Evolutionary conservation across 2,797 vertebrate species (phyloP), one percentile per base, ranked within the genome.

Genomic region (Hybognathus amarus): DNA sequence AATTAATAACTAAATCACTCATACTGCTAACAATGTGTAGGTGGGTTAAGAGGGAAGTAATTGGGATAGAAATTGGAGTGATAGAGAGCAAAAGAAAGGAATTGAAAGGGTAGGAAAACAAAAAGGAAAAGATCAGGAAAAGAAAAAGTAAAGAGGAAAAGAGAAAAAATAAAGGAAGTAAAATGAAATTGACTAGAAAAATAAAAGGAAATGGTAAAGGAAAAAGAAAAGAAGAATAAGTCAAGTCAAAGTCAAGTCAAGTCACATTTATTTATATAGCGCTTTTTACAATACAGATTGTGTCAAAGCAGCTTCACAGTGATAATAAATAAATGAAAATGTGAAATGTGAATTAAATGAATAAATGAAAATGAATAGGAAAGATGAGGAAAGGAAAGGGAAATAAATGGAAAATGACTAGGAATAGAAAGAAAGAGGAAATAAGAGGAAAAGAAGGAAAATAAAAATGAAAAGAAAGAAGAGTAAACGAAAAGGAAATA

Each of bases 1-100:
- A 38, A 52, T 66, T 40, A 74, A 22, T n/a, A 50, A 22, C 42
- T 38, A 64, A 82, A 40, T 66, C 59, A 74, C 38, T 71, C 79
- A 52, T 24, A 50, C 40, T 7, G 22, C 8, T 59, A n/a, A 70
- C 24, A 11, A 69, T 24, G 27, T 63, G 40, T 63, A 50, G 38
- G 40, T 59, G 52, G 52, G 2, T 71, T 54, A 52, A 74, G 70
- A 74, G 70, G 47, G 27, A 52, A 33, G 47, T 52, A 47, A 73
- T 15, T 20, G 3, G 27, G 3, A 73, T 33, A 50, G 47, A 73
- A 36, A 54, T 18, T 5, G 18, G 13, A 36, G 30, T 8, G 27
- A 52, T 22, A 74, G 47, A 71, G 15, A 74, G 47, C 30, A 22
- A 73, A 12, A 6, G 45, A 33, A 52, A 12, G 1, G 5, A 73